Evolutionary conservation across 2,113 vertebrate species (phyloP), one percentile per base, ranked within the genome.

Genomic region (Xiphophorus hellerii): DNA sequence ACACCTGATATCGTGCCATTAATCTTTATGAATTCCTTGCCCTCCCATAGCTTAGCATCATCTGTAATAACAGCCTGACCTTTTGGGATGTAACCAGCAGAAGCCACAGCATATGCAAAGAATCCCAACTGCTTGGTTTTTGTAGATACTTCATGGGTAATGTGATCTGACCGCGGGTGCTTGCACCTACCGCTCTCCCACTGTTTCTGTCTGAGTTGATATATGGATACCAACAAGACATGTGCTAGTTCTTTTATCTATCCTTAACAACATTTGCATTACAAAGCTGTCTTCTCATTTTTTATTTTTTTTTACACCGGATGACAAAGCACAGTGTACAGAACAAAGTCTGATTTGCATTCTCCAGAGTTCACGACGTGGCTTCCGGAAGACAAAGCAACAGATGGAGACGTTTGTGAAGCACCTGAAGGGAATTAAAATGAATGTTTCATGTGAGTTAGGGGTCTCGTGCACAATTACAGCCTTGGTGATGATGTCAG

Each of bases 371-470:
- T 20, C 2, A 6, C 33, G 51, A 6, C 33, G 3, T 14, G 68
- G 83, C 75, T 48, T 15, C 12, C 10, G 44, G 17, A 48, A 72
- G 66, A 73, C 71, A 85, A 71, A 27, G 68, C 73, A 66, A 88
- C 62, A 39, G 81, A 85, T 82, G 66, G 64, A 88, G 76, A 85
- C 35, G 1, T 78, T 66, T 66, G 39, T 42, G 61, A 63, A 64
- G 63, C 33, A 81, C 78, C 84, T 73, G 30, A 68, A 71, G 83
- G 62, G 22, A 1, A 60, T 27, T 70, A 10, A 71, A 75, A 68
- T 85, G 60, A 85, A 71, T 85, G 27, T 80, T 83, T 82, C 68
- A 86, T 83, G 58, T 72, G 54, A 63, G 68, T 83, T 70, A 54
- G 44, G 33, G 64, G 44, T 37, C 30, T 71, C 66, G 80, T 77